phyloP scores from a whole-genome alignment of 2,113 vertebrate species.

The Diadophis punctatus region DNA sequence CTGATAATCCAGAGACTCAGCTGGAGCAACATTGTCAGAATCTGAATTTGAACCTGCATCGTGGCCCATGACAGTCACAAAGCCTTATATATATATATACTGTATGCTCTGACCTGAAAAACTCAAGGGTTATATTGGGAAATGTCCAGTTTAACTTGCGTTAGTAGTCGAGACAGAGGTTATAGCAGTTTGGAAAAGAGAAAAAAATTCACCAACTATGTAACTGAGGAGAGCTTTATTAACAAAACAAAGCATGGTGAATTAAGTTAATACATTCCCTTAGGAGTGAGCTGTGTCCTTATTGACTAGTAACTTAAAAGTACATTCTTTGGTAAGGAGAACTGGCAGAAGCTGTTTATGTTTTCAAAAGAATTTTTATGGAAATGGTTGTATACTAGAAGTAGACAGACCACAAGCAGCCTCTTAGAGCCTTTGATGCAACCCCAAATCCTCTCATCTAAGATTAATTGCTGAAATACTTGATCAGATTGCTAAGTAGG shows the following conservation, averaged over 20 bases:
- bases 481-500: neutral
- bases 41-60: neutral
- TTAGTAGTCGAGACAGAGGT: neutral
- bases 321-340: slow-evolving; percentile 59
- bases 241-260: neutral
- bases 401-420: neutral
- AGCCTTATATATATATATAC: neutral
- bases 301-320: slow-evolving; percentile 62
- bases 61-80: neutral
- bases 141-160: neutral
- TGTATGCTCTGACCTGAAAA: neutral
- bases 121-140: neutral
- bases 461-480: neutral
- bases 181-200: neutral
- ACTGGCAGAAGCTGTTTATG: slow-evolving; percentile 64
- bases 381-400: slow-evolving; percentile 38
- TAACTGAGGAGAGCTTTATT: slow-evolving; percentile 1
- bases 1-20: neutral
- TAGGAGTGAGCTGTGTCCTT: slow-evolving; percentile 58
- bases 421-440: neutral
- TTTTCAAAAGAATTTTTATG: slow-evolving; percentile 65
- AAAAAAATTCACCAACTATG: slow-evolving; percentile 28
- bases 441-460: neutral
- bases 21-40: neutral
- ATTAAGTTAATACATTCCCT: slow-evolving; percentile 49